Conservation (phyloP, 2,113 vertebrate species). For the Colossoma macropomum region DNA sequence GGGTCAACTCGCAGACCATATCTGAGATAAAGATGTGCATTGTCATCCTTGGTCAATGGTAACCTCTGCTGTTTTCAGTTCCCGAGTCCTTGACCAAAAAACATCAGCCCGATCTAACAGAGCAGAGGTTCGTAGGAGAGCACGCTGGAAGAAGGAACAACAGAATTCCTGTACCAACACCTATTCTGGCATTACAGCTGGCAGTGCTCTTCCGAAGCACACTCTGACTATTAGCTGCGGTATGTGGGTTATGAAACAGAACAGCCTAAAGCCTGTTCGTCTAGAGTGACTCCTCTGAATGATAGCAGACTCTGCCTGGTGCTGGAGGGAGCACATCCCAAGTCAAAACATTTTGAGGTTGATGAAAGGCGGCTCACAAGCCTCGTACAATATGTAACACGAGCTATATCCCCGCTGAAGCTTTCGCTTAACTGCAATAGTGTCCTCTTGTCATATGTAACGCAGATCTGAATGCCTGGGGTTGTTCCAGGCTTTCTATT, state of each 20-base stretch:
- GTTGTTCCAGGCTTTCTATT: neutral
- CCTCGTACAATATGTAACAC: neutral
- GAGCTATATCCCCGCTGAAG: neutral
- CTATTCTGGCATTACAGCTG: conserved; percentile 13
- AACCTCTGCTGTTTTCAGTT: neutral
- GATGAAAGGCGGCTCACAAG: conserved; percentile 2
- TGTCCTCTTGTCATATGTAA: neutral
- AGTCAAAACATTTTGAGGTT: conserved; percentile 31
- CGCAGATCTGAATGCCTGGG: neutral
- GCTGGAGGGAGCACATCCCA: neutral
- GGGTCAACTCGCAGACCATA: neutral
- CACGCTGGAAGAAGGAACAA: neutral
- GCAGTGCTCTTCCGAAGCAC: conserved; percentile 9
- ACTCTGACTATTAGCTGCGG: conserved; percentile 8
- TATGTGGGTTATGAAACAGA: conserved; percentile 46
- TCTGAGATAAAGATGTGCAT: neutral
- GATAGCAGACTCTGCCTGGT: conserved; percentile 1
- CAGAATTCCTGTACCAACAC: conserved; percentile 7
- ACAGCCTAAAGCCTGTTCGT: conserved; percentile 31
- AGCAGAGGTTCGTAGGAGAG: neutral
- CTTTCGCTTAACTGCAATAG: neutral
- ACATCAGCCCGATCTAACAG: neutral
- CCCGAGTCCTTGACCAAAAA: neutral
- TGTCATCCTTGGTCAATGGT: neutral
- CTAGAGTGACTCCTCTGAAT: conserved; percentile 17